Evolutionary conservation across 2,113 vertebrate species (phyloP).

Genomic region (Ammodramus savannarum): DNA sequence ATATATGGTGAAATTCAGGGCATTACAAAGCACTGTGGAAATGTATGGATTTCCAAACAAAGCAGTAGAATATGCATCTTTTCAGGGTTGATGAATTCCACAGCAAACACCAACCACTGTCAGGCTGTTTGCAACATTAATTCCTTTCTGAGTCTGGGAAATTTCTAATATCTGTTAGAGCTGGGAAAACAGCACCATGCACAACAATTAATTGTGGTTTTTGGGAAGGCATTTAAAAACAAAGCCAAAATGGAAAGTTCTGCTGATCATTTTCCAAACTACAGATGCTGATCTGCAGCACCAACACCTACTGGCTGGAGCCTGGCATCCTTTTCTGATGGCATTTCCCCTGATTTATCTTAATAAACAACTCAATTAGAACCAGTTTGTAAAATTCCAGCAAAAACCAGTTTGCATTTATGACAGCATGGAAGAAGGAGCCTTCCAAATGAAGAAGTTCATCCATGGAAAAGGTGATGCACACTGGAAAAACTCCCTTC

Average conservation of each 20-base stretch:
- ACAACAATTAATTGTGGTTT: not conserved
- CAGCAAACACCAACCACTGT: not conserved
- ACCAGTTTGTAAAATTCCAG: not conserved
- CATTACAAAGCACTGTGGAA: not conserved
- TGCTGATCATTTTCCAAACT: not conserved
- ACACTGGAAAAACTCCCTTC: not conserved
- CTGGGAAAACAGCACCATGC: not conserved
- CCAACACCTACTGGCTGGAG: not conserved
- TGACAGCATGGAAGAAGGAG: not conserved
- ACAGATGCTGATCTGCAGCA: not conserved
- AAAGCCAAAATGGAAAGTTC: not conserved
- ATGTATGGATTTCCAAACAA: conserved; percentile 7
- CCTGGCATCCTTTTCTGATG: not conserved
- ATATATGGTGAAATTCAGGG: not conserved
- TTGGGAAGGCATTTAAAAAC: not conserved
- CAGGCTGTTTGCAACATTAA: not conserved
- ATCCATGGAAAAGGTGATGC: not conserved
- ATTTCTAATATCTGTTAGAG: not conserved
- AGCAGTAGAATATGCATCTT: conserved; percentile 12
- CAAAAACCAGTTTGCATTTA: not conserved
- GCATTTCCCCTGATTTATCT: not conserved
- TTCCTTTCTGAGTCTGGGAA: not conserved
- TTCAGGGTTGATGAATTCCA: not conserved
- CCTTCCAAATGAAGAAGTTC: not conserved
- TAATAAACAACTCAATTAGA: not conserved